Evolutionary conservation across 1,140 invertebrate genomes (phyloP).

Genomic region (Macrosteles quadrilineatus): DNA sequence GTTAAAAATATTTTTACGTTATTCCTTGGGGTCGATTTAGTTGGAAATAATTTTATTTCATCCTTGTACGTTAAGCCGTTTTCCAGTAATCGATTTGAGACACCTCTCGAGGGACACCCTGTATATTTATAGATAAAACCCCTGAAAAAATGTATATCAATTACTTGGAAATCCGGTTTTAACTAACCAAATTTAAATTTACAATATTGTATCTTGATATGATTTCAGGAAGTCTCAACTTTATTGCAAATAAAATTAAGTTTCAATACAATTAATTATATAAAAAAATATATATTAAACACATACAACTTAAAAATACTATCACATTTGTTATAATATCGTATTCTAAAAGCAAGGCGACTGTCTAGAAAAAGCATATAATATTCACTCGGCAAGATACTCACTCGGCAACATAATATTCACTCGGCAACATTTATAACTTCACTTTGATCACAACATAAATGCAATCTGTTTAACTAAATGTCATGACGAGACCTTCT

Average conservation of each 20-base stretch:
- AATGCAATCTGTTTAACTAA: not conserved
- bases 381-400: not conserved
- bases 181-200: too few species aligned
- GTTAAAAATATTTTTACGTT: too few species aligned
- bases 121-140: too few species aligned
- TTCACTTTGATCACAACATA: not conserved
- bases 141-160: too few species aligned
- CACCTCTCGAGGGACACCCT: too few species aligned
- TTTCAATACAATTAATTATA: not conserved
- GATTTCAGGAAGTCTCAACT: not conserved
- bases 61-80: too few species aligned
- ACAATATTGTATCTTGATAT: slow-evolving; percentile 17
- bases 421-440: not conserved
- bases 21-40: too few species aligned
- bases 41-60: too few species aligned
- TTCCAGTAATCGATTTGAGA: too few species aligned
- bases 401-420: too few species aligned
- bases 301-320: slow-evolving; percentile 10
- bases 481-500: not conserved
- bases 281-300: not conserved
- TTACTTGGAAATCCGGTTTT: too few species aligned
- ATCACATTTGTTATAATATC: slow-evolving; percentile 1
- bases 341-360: not conserved
- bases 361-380: not conserved
- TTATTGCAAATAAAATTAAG: not conserved